Conservation (phyloP, 2,113 vertebrate species). For the Cyanoramphus novaezelandiae region DNA sequence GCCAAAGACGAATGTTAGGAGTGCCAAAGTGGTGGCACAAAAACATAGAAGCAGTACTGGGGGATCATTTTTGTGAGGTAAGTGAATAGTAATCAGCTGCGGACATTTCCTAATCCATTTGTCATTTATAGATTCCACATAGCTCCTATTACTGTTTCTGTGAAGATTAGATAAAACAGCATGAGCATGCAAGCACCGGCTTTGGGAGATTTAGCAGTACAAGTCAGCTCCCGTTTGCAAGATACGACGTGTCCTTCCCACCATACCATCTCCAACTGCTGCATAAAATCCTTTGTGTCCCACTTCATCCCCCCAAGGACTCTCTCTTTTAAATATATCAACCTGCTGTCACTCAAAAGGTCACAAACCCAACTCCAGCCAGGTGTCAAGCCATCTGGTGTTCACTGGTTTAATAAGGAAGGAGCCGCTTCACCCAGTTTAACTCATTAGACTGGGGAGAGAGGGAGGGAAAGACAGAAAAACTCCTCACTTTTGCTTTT, state of each 20-base stretch:
- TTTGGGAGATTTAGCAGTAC: not conserved
- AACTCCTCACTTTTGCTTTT: not conserved
- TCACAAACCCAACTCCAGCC: not conserved
- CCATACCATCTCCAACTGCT: not conserved
- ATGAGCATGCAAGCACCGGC: accelerated
- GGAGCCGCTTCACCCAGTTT: not conserved
- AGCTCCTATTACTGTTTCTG: not conserved
- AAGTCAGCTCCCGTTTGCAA: not conserved
- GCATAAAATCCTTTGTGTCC: not conserved
- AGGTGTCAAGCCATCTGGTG: conserved; percentile 33
- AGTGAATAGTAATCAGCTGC: not conserved
- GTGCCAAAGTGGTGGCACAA: not conserved
- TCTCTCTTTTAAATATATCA: not conserved
- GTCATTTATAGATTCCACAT: not conserved
- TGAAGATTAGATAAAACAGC: not conserved
- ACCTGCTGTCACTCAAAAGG: not conserved
- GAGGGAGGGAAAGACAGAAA: not conserved
- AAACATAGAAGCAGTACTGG: not conserved
- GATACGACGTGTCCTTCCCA: not conserved
- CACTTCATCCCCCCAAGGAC: not conserved
- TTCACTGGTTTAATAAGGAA: not conserved
- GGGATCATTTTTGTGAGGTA: not conserved
- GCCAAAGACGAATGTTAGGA: conserved; percentile 30
- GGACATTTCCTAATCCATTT: not conserved
- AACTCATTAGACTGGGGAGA: not conserved